Evolutionary conservation across 1,140 invertebrate genomes (phyloP), one percentile per base, ranked within the genome.

Genomic region (Odontomachus brunneus): DNA sequence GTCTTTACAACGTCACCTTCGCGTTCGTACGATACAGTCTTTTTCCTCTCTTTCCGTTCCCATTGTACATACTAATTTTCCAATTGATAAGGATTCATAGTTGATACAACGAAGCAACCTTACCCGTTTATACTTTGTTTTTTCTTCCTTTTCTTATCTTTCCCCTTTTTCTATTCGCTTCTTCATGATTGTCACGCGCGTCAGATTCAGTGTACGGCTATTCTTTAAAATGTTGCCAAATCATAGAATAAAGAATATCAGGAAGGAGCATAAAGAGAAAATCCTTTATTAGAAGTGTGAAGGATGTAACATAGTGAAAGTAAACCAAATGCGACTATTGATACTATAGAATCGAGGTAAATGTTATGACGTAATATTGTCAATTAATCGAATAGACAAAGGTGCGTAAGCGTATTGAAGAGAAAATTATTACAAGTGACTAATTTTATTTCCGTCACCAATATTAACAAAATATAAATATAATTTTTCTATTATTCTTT

Each of bases 21-120:
- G 22, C 33, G 22, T 67, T 78, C 65, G 5, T 57, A 75, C 15
- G 55, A 71, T 62, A 66, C 73, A 72, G 73, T 15, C 63, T 62
- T 65, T 62, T 51, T 48, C 59, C 66, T 72, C 78, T 73, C 81
- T 85, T 90, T 89, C 86, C 87, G 84, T 81, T 86, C 88, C 87
- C 84, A 81, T 89, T 87, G 78, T 84, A 80, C 86, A 85, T 83
- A 88, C 84, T 89, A 91, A 92, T 91, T 92, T 92, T 92, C 87
- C 91, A 91, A 91, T 91, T 92, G 91, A 92, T 92, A 92, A 92
- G 91, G 89, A 89, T 89, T 85, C 84, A 83, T 88, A 84, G 84
- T 85, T 89, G 83, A 91, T 91, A 90, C 82, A 83, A 26, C 55
- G 60, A 62, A 78, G 81, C 86, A 89, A 88, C 89, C 89, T 74